Base-by-base conservation (phyloP, 2,888 invertebrate species). In the Meganola albula region DNA sequence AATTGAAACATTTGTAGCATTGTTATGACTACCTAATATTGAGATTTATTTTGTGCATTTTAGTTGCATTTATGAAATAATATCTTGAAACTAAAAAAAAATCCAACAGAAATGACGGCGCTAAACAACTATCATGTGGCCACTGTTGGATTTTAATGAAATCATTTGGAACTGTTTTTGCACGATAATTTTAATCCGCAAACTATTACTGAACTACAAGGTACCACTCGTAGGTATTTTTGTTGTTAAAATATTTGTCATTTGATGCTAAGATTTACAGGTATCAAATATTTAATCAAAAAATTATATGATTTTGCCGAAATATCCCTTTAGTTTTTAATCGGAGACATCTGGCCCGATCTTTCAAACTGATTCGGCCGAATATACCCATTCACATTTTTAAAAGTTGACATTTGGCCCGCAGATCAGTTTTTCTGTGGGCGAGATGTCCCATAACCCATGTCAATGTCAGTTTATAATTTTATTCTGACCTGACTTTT, bases 391-490 rank as follows among this genome's bases (percentile, higher is more conserved):
- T 20, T 3, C 8, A 20, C 8, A 20, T 20, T 20, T 20, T n/a
- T n/a, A 20, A 20, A 20, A 20, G 20, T 20, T 7, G 20, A 20
- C 20, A 20, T 20, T n/a, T n/a, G 20, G 20, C 20, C 20, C 20
- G 20, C 20, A 7, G 20, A 7, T n/a, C 20, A 5, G 20, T 20
- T 20, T 20, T 20, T 20, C 8, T n/a, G 8, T 20, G 20, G 20
- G 20, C 20, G 20, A 20, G 20, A 20, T 20, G 20, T 20, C 20
- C 8, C 20, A 5, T 20, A 20, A 20, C 20, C 20, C 20, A 2
- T n/a, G n/a, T n/a, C n/a, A n/a, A n/a, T n/a, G n/a, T n/a, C n/a
- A 12, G 4, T 7, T 48, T 21, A 45, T 31, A 47, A 44, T 40
- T 37, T 11, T 14, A 4, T 0, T 6, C 10, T 3, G 12, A 2